phyloP scores from a whole-genome alignment of 2,113 vertebrate species.

The Planiliza haematocheilus region DNA sequence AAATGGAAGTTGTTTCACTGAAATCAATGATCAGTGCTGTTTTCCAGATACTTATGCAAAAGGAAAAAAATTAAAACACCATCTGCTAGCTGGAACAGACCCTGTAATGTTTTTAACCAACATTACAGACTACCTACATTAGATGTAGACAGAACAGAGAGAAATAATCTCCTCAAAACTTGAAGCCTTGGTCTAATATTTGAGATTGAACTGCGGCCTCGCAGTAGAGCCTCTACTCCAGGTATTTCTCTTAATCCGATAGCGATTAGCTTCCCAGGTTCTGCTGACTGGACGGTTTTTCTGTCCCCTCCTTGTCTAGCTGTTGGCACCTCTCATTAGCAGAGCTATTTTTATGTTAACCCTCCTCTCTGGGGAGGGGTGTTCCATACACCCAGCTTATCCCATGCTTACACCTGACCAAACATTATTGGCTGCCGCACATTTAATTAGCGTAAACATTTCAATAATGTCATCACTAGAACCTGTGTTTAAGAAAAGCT shows the following conservation, averaged over 20 bases:
- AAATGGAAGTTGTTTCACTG: too few relatives aligned
- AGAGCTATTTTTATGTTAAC: constrained; percentile 75
- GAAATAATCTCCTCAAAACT: constrained; percentile 20
- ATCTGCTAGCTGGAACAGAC: not conserved
- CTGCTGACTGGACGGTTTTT: constrained; percentile 67
- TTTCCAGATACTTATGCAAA: not conserved
- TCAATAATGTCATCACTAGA: too few relatives aligned
- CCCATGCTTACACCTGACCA: constrained; percentile 51
- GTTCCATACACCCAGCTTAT: constrained; percentile 45
- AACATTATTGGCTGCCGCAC: constrained; percentile 36
- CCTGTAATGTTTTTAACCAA: not conserved
- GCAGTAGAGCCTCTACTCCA: constrained; percentile 3
- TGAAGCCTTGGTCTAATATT: constrained; percentile 24
- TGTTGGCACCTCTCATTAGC: constrained; percentile 68
- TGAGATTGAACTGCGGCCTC: constrained; percentile 32
- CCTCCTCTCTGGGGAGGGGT: constrained; percentile 43
- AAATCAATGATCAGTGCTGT: too few relatives aligned
- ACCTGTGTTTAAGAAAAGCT: too few relatives aligned
- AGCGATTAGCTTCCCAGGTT: constrained; percentile 65
- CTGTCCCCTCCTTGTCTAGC: constrained; percentile 59
- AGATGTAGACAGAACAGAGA: not conserved
- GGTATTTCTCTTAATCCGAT: constrained; percentile 63
- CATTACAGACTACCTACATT: too few relatives aligned
- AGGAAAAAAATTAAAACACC: not conserved
- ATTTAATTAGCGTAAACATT: too few relatives aligned